Conservation (phyloP, 2,113 vertebrate species). For the Clarias gariepinus region DNA sequence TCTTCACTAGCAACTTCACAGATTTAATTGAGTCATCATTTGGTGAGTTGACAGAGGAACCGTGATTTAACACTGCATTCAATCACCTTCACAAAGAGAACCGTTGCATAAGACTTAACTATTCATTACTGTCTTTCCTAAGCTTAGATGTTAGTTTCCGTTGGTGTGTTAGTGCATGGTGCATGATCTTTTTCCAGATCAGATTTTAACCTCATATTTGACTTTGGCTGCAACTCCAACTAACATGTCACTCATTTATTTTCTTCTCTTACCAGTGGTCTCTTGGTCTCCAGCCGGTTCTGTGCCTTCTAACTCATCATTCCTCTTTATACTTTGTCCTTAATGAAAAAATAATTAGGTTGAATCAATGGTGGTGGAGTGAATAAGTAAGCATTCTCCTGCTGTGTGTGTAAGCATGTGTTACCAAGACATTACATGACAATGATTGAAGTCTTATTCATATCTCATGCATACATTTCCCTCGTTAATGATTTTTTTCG, state of each 20-base stretch:
- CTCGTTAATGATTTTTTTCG: too few species aligned
- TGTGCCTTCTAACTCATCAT: neutral
- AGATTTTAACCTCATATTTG: neutral
- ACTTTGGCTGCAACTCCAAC: neutral
- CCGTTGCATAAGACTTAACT: neutral
- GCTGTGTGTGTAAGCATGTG: neutral
- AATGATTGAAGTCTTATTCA: neutral
- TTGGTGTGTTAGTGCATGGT: neutral
- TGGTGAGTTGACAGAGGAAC: slow-evolving; percentile 33
- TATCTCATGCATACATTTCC: neutral
- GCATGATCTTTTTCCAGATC: neutral
- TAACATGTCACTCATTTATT: neutral
- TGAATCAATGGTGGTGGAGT: neutral
- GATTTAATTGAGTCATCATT: slow-evolving; percentile 56
- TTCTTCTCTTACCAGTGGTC: neutral
- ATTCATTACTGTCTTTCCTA: neutral
- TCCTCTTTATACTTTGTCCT: neutral
- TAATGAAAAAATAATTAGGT: neutral
- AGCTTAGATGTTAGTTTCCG: slow-evolving; percentile 11
- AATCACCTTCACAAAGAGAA: slow-evolving; percentile 38
- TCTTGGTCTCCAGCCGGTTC: neutral
- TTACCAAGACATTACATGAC: neutral
- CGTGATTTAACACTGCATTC: slow-evolving; percentile 27
- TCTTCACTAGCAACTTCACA: slow-evolving; percentile 38
- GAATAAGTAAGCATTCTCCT: neutral